Evolutionary conservation across 2,888 invertebrate species (phyloP).

Genomic region (Aelia acuminata): DNA sequence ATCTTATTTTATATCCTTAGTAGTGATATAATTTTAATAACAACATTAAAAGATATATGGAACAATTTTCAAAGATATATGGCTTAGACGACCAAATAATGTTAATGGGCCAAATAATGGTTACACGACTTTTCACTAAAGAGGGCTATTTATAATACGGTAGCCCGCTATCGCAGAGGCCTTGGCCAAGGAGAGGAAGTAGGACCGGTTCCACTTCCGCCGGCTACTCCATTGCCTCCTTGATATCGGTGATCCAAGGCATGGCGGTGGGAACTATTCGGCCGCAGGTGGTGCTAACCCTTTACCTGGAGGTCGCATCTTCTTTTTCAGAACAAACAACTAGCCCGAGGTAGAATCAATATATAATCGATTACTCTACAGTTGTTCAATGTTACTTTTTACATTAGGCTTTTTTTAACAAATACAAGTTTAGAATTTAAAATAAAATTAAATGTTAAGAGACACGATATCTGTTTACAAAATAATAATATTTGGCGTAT

Average conservation of each 20-base stretch:
- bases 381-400: too few species aligned
- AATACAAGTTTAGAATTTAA: too few species aligned
- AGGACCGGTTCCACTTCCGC: slow-evolving; percentile 49
- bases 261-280: slow-evolving; percentile 6
- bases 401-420: too few species aligned
- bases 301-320: background rate
- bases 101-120: background rate
- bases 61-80: background rate
- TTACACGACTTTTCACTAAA: slow-evolving; percentile 48
- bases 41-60: background rate
- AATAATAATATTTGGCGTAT: too few species aligned
- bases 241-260: background rate
- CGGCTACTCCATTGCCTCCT: slow-evolving; percentile 24
- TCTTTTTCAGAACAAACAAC: background rate
- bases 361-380: too few species aligned
- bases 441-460: too few species aligned
- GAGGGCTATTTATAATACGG: slow-evolving; percentile 28
- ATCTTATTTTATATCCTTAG: background rate
- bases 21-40: background rate
- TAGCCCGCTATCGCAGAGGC: slow-evolving; percentile 21
- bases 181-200: slow-evolving; percentile 48
- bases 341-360: background rate
- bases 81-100: background rate
- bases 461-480: too few species aligned
- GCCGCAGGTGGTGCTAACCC: background rate